phyloP scores from a whole-genome alignment of 2,888 invertebrate genomes.

The Coenonympha glycerion region DNA sequence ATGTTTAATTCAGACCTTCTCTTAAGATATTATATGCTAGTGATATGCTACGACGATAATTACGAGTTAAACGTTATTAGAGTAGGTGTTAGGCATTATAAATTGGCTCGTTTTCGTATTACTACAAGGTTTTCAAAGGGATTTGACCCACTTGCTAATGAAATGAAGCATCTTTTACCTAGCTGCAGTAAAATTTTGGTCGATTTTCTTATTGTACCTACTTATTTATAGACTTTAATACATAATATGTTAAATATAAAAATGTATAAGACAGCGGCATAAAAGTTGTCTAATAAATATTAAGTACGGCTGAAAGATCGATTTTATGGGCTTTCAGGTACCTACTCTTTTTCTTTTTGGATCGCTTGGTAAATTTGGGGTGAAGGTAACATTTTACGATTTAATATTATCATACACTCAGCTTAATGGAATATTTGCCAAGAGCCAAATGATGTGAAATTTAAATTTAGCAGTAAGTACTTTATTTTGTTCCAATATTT shows the following conservation, averaged over 20 bases:
- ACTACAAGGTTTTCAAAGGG: conserved; percentile 2
- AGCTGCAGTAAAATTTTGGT: no score
- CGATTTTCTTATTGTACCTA: not conserved
- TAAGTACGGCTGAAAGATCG: conserved; percentile 10
- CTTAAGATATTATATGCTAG: no score
- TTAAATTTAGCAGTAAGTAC: not conserved
- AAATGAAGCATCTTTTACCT: not conserved
- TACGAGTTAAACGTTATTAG: not conserved
- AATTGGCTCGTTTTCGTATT: not conserved
- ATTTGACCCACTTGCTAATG: not conserved
- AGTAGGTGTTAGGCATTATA: not conserved
- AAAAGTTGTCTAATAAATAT: conserved; percentile 8
- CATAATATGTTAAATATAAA: not conserved
- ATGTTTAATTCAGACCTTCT: no score
- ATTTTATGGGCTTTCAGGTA: conserved; percentile 17
- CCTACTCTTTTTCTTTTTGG: conserved; percentile 11
- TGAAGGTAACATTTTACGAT: conserved; percentile 23
- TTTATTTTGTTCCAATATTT: not conserved
- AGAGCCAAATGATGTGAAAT: conserved; percentile 5
- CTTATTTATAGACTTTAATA: no score
- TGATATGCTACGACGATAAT: not conserved
- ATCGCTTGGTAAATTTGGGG: conserved; percentile 2
- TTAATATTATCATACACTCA: conserved; percentile 13
- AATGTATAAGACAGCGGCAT: not conserved
- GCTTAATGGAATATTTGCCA: conserved; percentile 10